These are phyloP conservation scores for Cirrhinus mrigala DNA, from an alignment of 2,797 vertebrate species.

Conservation along the genomic window DNA sequence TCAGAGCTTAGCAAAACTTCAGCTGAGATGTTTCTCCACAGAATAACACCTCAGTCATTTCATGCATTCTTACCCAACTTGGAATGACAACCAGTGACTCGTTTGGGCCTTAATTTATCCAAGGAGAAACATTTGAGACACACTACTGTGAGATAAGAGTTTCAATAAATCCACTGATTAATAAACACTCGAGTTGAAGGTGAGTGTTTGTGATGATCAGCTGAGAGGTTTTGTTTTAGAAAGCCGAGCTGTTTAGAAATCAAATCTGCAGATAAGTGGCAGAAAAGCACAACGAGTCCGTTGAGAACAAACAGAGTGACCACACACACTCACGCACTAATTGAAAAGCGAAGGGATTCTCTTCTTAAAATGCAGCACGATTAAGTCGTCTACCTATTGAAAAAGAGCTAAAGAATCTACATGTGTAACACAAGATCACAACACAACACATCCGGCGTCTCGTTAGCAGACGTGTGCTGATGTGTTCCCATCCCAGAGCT, in stretches of 20 bases:
- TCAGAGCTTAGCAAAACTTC: background rate
- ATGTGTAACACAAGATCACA: background rate
- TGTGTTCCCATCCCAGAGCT: background rate
- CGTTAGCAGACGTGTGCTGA: background rate
- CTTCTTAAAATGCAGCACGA: background rate
- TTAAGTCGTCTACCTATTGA: background rate
- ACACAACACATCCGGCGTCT: background rate
- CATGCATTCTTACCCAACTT: background rate
- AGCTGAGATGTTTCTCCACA: background rate
- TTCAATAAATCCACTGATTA: background rate
- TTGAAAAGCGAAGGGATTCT: background rate
- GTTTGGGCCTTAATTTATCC: background rate
- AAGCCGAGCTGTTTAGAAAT: background rate
- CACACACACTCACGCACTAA: background rate
- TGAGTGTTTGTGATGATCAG: background rate
- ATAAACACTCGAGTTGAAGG: background rate
- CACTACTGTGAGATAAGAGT: background rate
- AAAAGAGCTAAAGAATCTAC: background rate
- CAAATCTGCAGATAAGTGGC: background rate
- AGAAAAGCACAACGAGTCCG: conserved; percentile 7
- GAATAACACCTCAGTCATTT: background rate
- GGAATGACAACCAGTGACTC: background rate
- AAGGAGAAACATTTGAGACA: background rate
- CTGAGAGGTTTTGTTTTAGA: background rate
- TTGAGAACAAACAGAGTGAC: background rate